Percentiles rank a stretch among this genome's conserved stretches.
Evolutionary conservation across 23 tunicate genomes (phyloP).

Genomic region (Ciona savignyi): DNA sequence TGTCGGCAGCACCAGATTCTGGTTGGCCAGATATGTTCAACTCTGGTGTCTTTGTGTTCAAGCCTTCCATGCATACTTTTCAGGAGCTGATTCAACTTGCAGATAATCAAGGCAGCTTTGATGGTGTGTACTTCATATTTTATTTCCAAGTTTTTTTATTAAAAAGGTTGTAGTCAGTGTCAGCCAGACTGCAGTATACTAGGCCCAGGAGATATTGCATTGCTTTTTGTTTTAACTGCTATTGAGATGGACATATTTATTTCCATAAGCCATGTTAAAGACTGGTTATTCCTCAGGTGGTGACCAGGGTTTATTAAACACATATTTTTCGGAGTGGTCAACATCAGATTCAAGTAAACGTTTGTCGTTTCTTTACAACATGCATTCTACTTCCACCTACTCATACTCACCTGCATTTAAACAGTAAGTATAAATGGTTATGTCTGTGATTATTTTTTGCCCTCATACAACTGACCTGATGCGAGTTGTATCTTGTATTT

Average conservation of each 20-base stretch:
- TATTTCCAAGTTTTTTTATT: too few species aligned
- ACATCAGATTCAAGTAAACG: slow-evolving; percentile 51
- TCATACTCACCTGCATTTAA: slow-evolving; percentile 93
- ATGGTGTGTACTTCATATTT: slow-evolving; percentile 74
- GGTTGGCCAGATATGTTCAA: slow-evolving; percentile 99
- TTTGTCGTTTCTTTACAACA: slow-evolving; percentile 84
- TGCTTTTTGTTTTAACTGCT: too few species aligned
- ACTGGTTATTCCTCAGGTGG: slow-evolving; percentile 68
- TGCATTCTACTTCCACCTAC: slow-evolving; percentile 88
- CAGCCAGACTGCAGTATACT: too few species aligned
- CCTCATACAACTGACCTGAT: too few species aligned
- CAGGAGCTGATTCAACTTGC: slow-evolving; percentile 44
- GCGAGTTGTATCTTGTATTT: too few species aligned
- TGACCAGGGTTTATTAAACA: slow-evolving; percentile 94
- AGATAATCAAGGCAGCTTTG: slow-evolving; percentile 77
- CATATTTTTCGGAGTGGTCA: slow-evolving; percentile 75
- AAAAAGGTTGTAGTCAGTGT: too few species aligned
- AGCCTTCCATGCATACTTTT: slow-evolving; percentile 81
- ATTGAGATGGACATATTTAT: too few species aligned
- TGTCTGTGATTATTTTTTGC: neutral
- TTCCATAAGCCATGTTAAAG: too few species aligned
- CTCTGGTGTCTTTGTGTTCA: slow-evolving; percentile 94
- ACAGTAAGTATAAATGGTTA: slow-evolving; percentile 20
- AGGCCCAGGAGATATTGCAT: too few species aligned
- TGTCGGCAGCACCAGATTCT: slow-evolving; percentile 89